Evolutionary conservation across 37 sponge, comb jelly and placozoan genomes (phyloP).

Genomic region (Aplysina aerophoba): DNA sequence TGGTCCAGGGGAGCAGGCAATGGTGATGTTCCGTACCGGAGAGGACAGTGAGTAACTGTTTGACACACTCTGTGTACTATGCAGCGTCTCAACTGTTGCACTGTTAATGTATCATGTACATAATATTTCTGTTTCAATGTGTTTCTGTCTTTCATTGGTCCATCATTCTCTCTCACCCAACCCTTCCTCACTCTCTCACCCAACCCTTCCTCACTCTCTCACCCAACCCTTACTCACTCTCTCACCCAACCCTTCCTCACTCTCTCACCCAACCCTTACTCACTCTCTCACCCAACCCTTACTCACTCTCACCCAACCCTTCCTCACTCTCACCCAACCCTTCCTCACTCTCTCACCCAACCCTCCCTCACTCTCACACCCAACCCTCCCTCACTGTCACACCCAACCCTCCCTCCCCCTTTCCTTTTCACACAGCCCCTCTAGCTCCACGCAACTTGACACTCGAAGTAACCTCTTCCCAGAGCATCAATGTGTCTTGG

Average conservation of each 20-base stretch:
- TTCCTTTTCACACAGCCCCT: too few species aligned
- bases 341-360: not conserved
- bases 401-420: not conserved
- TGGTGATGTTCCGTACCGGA: not conserved
- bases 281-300: too few species aligned
- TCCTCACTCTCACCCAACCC: too few species aligned
- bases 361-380: too few species aligned
- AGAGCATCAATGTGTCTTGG: conserved; percentile 8
- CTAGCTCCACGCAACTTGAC: too few species aligned
- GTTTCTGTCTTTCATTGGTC: not conserved
- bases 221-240: too few species aligned
- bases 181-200: not conserved
- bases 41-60: not conserved
- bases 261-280: too few species aligned
- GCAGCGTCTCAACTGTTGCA: not conserved
- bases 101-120: not conserved
- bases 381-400: not conserved
- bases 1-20: not conserved
- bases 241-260: too few species aligned
- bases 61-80: not conserved
- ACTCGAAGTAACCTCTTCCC: not conserved
- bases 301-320: too few species aligned
- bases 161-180: not conserved
- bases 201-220: not conserved
- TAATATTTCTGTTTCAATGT: conserved; percentile 1